A percentile compares a stretch with the other conserved stretches of the same genome.
These are phyloP conservation scores for Pelmatolapia mariae DNA, from an alignment of 2,113 vertebrate genomes.

Conservation along the genomic window DNA sequence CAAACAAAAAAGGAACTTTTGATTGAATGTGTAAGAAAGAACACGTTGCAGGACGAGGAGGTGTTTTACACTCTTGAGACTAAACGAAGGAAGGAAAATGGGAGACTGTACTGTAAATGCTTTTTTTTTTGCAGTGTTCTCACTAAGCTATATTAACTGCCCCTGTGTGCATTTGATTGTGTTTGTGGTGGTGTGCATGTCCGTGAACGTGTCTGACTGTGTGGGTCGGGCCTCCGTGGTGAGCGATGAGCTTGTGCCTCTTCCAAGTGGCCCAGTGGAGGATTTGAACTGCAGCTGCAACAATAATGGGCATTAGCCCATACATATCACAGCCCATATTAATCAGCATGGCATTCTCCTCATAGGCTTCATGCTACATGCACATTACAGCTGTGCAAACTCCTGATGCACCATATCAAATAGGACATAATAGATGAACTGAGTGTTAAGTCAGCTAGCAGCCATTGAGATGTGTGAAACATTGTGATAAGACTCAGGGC, in stretches of 20 bases:
- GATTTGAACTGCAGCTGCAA: constrained; percentile 50
- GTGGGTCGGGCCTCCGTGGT: background rate
- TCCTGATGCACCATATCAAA: background rate
- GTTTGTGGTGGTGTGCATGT: background rate
- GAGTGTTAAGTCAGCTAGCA: background rate
- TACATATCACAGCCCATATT: constrained; percentile 35
- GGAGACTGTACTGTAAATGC: background rate
- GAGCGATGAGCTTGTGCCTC: constrained; percentile 47
- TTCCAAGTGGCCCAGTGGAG: constrained; percentile 16
- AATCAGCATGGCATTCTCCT: constrained; percentile 40
- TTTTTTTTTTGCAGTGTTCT: background rate
- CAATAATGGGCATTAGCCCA: constrained; percentile 41
- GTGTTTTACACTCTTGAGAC: background rate
- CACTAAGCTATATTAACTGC: background rate
- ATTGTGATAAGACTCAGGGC: background rate
- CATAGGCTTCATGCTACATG: background rate
- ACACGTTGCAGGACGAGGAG: background rate
- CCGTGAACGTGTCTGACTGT: background rate
- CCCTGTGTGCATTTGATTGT: background rate
- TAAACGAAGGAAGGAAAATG: background rate
- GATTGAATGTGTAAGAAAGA: background rate
- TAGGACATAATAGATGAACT: background rate
- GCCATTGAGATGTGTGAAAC: constrained; percentile 20
- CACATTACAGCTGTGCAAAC: background rate
- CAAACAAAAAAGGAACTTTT: background rate